Conservation (phyloP, 2,888 invertebrate species). For the Sphaerophoria taeniata region DNA sequence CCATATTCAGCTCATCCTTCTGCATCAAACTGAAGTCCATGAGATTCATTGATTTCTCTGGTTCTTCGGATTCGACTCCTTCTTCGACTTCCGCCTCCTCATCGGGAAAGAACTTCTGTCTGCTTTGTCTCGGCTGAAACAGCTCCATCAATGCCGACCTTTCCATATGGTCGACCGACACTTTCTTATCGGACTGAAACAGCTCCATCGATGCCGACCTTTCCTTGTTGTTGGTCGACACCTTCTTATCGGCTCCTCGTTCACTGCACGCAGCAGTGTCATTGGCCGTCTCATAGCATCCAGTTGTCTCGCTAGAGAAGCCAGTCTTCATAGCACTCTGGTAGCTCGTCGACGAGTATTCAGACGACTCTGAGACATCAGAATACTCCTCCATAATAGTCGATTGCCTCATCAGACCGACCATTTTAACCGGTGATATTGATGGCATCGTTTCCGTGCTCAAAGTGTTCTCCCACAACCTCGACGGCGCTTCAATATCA, state of each 20-base stretch:
- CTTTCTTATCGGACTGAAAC: constrained; percentile 27
- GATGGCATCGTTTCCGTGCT: constrained; percentile 75
- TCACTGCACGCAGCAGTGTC: constrained; percentile 75
- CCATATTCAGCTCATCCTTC: not conserved
- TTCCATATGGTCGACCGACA: not conserved
- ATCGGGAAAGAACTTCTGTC: constrained; percentile 47
- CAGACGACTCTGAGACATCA: constrained; percentile 75
- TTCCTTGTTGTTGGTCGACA: not conserved
- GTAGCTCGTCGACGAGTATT: constrained; percentile 77
- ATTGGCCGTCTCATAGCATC: constrained; percentile 80
- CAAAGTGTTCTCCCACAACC: constrained; percentile 80
- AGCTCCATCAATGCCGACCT: constrained; percentile 43
- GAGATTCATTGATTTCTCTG: constrained; percentile 75
- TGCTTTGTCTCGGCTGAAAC: constrained; percentile 46
- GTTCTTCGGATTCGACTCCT: not conserved
- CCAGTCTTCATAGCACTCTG: constrained; percentile 75
- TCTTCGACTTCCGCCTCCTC: not conserved
- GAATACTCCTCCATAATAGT: constrained; percentile 81
- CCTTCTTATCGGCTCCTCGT: constrained; percentile 42
- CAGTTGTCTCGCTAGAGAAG: constrained; percentile 74
- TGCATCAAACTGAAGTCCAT: constrained; percentile 57
- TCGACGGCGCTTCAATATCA: constrained; percentile 81
- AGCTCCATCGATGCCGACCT: constrained; percentile 44
- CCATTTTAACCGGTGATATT: constrained; percentile 81
- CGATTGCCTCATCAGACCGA: constrained; percentile 81